Evolutionary conservation across 2,888 invertebrate genomes (phyloP).

Genomic region (Polia nebulosa): DNA sequence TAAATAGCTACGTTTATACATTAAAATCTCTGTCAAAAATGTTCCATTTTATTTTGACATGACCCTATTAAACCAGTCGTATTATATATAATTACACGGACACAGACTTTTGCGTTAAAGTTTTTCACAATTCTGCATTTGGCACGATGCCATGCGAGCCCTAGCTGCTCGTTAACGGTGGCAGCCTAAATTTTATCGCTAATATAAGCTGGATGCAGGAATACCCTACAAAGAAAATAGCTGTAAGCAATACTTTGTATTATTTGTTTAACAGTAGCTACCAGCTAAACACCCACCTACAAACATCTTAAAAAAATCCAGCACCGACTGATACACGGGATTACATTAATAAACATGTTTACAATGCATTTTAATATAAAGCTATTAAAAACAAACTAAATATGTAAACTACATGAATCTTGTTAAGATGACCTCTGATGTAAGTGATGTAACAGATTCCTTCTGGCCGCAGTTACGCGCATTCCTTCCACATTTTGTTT

Average conservation of each 20-base stretch:
- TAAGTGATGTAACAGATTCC: constrained; percentile 33
- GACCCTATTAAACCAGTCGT: constrained; percentile 10
- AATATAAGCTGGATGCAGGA: constrained; percentile 5
- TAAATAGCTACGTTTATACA: not conserved
- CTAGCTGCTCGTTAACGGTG: constrained; percentile 26
- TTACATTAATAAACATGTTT: constrained; percentile 12
- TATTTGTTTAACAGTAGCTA: not conserved
- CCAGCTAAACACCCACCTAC: not conserved
- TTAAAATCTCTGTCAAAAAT: not conserved
- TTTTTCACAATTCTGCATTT: constrained; percentile 28
- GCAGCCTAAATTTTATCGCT: constrained; percentile 26
- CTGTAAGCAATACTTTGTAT: not conserved
- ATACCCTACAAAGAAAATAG: constrained; percentile 8
- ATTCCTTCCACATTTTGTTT: constrained; percentile 33
- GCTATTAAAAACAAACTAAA: constrained; percentile 22
- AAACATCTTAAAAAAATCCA: not conserved
- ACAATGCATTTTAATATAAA: constrained; percentile 5
- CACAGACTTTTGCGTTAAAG: constrained; percentile 3
- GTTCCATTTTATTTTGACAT: not conserved
- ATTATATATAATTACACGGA: constrained; percentile 19
- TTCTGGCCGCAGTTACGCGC: constrained; percentile 16
- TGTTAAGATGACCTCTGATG: constrained; percentile 33
- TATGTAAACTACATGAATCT: constrained; percentile 30
- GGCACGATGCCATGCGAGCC: constrained; percentile 48
- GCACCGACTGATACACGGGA: not conserved